Evolutionary conservation across 2,888 invertebrate genomes (phyloP), one percentile per base, ranked within the genome.

Genomic region (Hypena proboscidalis): DNA sequence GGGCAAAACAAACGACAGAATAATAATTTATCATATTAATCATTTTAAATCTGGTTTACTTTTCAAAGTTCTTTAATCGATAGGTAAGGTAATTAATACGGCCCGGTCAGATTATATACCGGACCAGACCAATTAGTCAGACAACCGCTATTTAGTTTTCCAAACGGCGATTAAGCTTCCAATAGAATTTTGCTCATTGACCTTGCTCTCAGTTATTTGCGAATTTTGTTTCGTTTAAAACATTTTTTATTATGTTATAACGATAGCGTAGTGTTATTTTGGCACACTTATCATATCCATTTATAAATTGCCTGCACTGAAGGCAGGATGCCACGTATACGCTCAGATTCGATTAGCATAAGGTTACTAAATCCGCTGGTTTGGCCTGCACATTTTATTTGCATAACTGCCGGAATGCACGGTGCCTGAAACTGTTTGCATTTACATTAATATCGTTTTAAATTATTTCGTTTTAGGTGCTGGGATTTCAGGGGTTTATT

Each of bases 351-450:
- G 59, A 72, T 75, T 77, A 74, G 63, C 78, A 78, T 78, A 78
- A 71, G 74, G 74, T 68, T 66, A 70, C 60, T 64, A 67, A 70
- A 74, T 71, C 73, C 70, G 48, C 32, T 56, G 57, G 65, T 57
- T 66, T 70, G 53, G 58, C 51, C 55, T 60, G 70, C 62, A 65
- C 66, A 62, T 72, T 72, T 69, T 74, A 75, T 79, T 77, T 69
- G 71, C 77, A 79, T 79, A 79, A 74, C 70, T 66, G 62, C 66
- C 45, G 49, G 47, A 47, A 52, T 38, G 46, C 57, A 49, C 30
- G 32, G 23, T 27, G 48, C 51, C 39, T 45, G 47, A 56, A 54
- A 61, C 53, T 56, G 64, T 59, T 59, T 59, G 54, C 58, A 67
- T 70, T 70, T 54, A 59, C 55, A 65, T 69, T 70, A 67, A 63